These are phyloP conservation scores for Panthera tigris DNA, from an alignment of 2,113 vertebrate genomes.

Conservation along the genomic window DNA sequence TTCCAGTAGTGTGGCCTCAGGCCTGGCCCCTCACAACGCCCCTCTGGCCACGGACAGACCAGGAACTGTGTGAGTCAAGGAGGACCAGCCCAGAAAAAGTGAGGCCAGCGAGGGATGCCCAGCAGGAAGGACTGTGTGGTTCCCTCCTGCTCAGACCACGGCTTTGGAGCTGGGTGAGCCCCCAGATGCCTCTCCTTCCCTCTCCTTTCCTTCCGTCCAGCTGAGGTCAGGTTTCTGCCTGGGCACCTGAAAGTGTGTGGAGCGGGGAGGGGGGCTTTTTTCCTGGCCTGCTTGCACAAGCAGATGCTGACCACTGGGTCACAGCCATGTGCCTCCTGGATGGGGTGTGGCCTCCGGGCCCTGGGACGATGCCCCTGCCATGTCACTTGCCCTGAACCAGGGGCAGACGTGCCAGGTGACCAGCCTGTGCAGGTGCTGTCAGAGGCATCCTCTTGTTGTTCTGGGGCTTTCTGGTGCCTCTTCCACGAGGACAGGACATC, in stretches of 20 bases:
- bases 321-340: rapidly evolving
- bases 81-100: background rate
- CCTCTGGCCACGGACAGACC: background rate
- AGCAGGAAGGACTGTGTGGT: rapidly evolving
- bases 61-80: rapidly evolving
- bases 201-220: background rate
- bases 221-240: background rate
- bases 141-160: background rate
- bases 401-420: background rate
- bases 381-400: background rate
- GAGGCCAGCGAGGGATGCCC: rapidly evolving
- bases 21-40: too few relatives aligned
- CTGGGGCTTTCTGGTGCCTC: background rate
- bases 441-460: background rate
- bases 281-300: background rate
- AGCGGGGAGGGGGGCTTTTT: background rate
- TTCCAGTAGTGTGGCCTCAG: rapidly evolving
- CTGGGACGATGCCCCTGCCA: too few relatives aligned
- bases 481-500: background rate
- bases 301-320: background rate
- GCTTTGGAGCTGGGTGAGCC: background rate
- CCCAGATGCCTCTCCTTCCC: background rate
- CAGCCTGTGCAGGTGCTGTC: background rate
- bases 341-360: rapidly evolving
- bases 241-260: rapidly evolving